Evolutionary conservation across 2,888 invertebrate species (phyloP), one percentile per base, ranked within the genome.

Genomic region (Cephus pygmeus): DNA sequence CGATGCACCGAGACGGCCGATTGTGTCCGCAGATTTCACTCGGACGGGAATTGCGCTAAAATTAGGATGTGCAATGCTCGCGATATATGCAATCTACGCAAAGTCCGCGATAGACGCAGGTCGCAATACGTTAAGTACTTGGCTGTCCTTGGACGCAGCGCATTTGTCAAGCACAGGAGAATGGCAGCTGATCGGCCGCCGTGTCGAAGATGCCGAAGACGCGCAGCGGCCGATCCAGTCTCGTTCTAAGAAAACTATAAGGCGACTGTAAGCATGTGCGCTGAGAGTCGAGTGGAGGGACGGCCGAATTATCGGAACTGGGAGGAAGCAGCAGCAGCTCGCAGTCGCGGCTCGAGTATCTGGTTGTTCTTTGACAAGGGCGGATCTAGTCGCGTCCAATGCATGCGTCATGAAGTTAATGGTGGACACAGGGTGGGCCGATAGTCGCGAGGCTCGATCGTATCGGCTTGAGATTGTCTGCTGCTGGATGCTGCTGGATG

Each of bases 1-100:
- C 89, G 90, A 91, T 91, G 90, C 85, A 84, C 83, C 86, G 87
- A 87, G 90, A 88, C 88, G 87, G 84, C 81, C 88, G 87, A 91
- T 91, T 91, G 90, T 90, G 90, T 90, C 89, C 88, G 84, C 86
- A 86, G 86, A 87, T 88, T 88, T 89, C 81, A 83, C 85, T 81
- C 82, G 85, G 84, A 84, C 81, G 83, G 76, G 76, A 79, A 79
- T 76, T 73, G 36, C 35, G 35, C 74, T 76, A 89, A 89, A 86
- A 85, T 89, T 89, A 89, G 86, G 80, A 78, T 78, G 81, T 83
- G 79, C 74, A 77, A 73, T 78, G 77, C 76, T 30, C 12, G 33
- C 69, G 30, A 69, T 33, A 40, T 15, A 40, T 40, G 40, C 40
- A 40, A 40, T 40, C 15, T 40, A 15, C 40, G 15, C 15, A 40